Evolutionary conservation across 2,888 invertebrate genomes (phyloP).

Genomic region (Masnerella sp.): DNA sequence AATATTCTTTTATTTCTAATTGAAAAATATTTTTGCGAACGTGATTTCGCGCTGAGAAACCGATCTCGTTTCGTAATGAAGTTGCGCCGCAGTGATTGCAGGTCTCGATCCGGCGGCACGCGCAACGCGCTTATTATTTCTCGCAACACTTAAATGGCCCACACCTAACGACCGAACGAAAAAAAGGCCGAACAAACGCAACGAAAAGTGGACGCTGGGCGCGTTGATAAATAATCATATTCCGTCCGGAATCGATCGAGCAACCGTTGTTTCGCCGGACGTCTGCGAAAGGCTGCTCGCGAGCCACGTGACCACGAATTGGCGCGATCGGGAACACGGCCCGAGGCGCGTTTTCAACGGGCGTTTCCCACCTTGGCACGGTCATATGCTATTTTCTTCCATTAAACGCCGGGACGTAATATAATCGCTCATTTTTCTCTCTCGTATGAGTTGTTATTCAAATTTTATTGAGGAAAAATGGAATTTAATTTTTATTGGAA

Average conservation of each 20-base stretch:
- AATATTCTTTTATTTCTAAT: no score
- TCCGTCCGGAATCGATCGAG: conserved; percentile 34
- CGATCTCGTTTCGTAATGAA: conserved; percentile 26
- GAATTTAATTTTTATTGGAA: no score
- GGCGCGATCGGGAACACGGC: conserved; percentile 55
- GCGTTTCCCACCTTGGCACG: conserved; percentile 62
- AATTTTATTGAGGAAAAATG: no score
- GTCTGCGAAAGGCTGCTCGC: conserved; percentile 44
- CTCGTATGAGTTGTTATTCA: no score
- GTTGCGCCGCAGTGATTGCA: conserved; percentile 37
- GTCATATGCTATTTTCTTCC: conserved; percentile 67
- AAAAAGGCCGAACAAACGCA: conserved; percentile 38
- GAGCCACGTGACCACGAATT: conserved; percentile 59
- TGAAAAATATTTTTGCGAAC: no score
- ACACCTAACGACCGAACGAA: conserved; percentile 24
- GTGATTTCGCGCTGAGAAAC: neutral
- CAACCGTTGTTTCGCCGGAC: conserved; percentile 39
- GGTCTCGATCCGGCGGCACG: conserved; percentile 42
- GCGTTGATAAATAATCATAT: conserved; percentile 53
- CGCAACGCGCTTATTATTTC: conserved; percentile 45
- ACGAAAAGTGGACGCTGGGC: conserved; percentile 30
- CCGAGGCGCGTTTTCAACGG: conserved; percentile 55
- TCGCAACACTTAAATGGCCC: conserved; percentile 22
- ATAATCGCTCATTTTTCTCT: conserved; percentile 60
- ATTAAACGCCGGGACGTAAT: conserved; percentile 63